Conservation (phyloP, 2,888 invertebrate species). For the Fragum sueziense region DNA sequence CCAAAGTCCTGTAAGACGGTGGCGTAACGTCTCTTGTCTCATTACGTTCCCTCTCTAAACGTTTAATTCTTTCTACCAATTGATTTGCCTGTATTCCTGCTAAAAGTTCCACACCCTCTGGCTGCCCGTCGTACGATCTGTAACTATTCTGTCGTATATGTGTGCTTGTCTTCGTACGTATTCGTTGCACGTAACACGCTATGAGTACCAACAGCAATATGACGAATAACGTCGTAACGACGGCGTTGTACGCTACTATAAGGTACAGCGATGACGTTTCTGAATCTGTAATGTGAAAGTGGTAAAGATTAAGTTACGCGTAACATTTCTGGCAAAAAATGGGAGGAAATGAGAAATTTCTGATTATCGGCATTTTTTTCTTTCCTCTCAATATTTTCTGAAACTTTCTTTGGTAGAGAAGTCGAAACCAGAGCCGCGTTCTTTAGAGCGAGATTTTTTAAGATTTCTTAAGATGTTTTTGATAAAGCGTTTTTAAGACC, state of each 20-base stretch:
- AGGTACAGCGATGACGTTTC: conserved; percentile 23
- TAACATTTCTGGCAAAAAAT: background rate
- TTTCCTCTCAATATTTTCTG: background rate
- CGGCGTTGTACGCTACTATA: conserved; percentile 35
- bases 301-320: background rate
- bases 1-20: background rate
- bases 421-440: too few relatives aligned
- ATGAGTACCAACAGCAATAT: conserved; percentile 6
- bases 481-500: too few relatives aligned
- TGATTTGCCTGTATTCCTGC: background rate
- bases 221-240: conserved; percentile 12
- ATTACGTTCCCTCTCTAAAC: background rate
- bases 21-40: background rate
- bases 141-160: background rate
- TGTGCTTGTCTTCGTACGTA: background rate
- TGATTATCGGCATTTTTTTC: background rate
- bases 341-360: conserved; percentile 5
- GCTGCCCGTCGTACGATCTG: background rate
- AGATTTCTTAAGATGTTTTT: too few relatives aligned
- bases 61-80: background rate
- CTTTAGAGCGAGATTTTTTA: too few relatives aligned
- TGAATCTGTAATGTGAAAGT: conserved; percentile 7
- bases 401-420: too few relatives aligned
- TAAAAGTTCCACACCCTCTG: background rate
- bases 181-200: conserved; percentile 24